Evolutionary conservation across 2,797 vertebrate species (phyloP), one percentile per base, ranked within the genome.

Genomic region (Leptodactylus fallax): DNA sequence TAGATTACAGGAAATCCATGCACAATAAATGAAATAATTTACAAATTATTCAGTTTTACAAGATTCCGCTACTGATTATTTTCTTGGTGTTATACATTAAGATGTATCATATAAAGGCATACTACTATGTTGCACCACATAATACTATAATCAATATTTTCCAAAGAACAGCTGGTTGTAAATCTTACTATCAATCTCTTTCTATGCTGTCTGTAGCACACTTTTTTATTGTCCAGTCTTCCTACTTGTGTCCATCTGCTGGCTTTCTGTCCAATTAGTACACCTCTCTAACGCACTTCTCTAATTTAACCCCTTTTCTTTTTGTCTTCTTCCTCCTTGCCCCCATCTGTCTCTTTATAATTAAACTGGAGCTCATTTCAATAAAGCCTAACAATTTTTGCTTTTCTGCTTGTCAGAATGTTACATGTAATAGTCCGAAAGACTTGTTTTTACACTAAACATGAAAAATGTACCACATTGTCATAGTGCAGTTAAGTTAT

Each of bases 321-420:
- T 85, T 60, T 76, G 11, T 84, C 53, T 83, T 45, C n/a, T 14
- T 36, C n/a, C 8, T 84, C 23, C n/a, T 12, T 67, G 23, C 63
- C 0, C 0, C 63, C 49, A n/a, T 27, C 45, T 61, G 56, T 49
- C 45, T 60, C 45, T 36, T 80, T 82, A 27, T 79, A 72, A 80
- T 72, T 61, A 61, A 21, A 7, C 19, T 61, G 58, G 58, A 19
- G 58, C 4, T 19, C 0, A 21, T 61, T 19, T 61, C 58, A 61
- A 21, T 61, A 7, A 6, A n/a, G n/a, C 19, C 0, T 61, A 61
- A 1, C 53, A 55, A 55, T 55, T 13, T 4, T 36, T 36, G 36
- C 36, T 36, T 36, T 36, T 36, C 36, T 36, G 36, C 36, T 36
- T 36, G 36, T 36, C 36, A 36, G 36, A 36, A 36, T 36, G 36